Evolutionary conservation across 2,888 invertebrate genomes (phyloP).

Genomic region (Cryptocephalus moraei): DNA sequence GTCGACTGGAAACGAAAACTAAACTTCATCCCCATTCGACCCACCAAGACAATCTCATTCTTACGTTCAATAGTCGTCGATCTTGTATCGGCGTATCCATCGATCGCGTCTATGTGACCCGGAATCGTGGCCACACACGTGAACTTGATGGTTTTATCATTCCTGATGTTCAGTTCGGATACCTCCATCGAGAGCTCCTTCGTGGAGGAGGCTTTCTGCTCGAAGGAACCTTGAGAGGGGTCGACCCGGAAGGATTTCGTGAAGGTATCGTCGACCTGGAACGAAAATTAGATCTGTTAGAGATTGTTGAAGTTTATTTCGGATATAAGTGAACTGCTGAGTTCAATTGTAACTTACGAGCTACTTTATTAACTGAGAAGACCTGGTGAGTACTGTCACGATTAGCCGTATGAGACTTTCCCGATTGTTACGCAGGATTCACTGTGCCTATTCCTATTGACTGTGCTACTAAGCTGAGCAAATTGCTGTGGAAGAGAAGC

Average conservation of each 20-base stretch:
- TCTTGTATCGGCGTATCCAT: constrained; percentile 63
- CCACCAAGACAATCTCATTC: no score
- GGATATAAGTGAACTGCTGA: no score
- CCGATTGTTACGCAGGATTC: no score
- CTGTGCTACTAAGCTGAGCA: no score
- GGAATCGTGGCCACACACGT: constrained; percentile 73
- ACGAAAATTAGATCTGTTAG: constrained; percentile 2
- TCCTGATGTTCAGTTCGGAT: constrained; percentile 58
- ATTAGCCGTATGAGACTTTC: no score
- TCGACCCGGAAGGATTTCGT: constrained; percentile 38
- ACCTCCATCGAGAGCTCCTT: constrained; percentile 66
- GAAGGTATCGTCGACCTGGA: constrained; percentile 35
- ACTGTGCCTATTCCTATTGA: no score
- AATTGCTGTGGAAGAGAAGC: no score
- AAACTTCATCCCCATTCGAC: no score
- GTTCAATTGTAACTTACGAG: no score
- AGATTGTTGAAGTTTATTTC: no score
- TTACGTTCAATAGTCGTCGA: constrained; percentile 64
- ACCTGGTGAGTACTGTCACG: no score
- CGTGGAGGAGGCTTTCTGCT: constrained; percentile 44
- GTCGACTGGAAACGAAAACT: constrained; percentile 20
- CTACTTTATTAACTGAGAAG: no score
- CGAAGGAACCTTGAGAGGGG: constrained; percentile 40
- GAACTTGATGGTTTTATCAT: constrained; percentile 59
- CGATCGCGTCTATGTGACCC: constrained; percentile 60